Percentiles rank a stretch among this genome's conserved stretches.
Evolutionary conservation across 64 coral and sea anemone species (phyloP).

Genomic region (Astreopora myriophthalma): DNA sequence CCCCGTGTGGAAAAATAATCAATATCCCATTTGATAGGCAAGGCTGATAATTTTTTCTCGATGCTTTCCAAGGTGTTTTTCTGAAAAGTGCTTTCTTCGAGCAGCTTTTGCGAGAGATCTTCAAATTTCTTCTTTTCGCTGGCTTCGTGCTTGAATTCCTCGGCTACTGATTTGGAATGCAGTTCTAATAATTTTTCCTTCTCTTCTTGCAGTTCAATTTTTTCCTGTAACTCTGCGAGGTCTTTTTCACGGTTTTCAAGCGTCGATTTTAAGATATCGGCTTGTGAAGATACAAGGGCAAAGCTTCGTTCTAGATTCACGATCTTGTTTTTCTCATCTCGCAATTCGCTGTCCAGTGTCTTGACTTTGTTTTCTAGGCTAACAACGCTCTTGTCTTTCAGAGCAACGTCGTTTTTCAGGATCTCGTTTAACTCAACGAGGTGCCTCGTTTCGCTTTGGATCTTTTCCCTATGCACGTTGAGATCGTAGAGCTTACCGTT

Average conservation of each 20-base stretch:
- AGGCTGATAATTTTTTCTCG: slow-evolving; percentile 51
- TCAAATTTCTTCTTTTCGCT: slow-evolving; percentile 63
- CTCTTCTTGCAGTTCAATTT: slow-evolving; percentile 76
- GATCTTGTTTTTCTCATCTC: slow-evolving; percentile 43
- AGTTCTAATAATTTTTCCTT: slow-evolving; percentile 84
- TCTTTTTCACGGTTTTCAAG: slow-evolving; percentile 67
- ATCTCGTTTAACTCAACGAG: slow-evolving; percentile 39
- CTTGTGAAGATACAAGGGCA: slow-evolving; percentile 22
- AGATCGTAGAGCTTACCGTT: slow-evolving; percentile 64
- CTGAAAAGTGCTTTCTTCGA: slow-evolving; percentile 47
- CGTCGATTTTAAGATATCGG: slow-evolving; percentile 39
- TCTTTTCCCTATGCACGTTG: slow-evolving; percentile 55
- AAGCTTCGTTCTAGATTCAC: slow-evolving; percentile 16
- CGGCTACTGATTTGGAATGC: slow-evolving; percentile 82
- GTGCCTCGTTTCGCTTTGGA: slow-evolving; percentile 56
- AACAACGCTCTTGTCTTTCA: slow-evolving; percentile 50
- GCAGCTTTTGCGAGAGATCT: slow-evolving; percentile 31
- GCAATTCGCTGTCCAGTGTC: slow-evolving; percentile 39
- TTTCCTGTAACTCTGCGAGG: slow-evolving; percentile 56
- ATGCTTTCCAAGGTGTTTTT: slow-evolving; percentile 33
- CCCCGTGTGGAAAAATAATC: neutral
- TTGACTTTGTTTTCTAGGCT: slow-evolving; percentile 50
- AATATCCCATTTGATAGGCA: neutral
- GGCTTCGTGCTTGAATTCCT: slow-evolving; percentile 74
- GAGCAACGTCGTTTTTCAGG: slow-evolving; percentile 53